Percentiles rank a stretch among this genome's conserved stretches.
phyloP scores from a whole-genome alignment of 2,113 vertebrate species.

The Ceyx margarethae region DNA sequence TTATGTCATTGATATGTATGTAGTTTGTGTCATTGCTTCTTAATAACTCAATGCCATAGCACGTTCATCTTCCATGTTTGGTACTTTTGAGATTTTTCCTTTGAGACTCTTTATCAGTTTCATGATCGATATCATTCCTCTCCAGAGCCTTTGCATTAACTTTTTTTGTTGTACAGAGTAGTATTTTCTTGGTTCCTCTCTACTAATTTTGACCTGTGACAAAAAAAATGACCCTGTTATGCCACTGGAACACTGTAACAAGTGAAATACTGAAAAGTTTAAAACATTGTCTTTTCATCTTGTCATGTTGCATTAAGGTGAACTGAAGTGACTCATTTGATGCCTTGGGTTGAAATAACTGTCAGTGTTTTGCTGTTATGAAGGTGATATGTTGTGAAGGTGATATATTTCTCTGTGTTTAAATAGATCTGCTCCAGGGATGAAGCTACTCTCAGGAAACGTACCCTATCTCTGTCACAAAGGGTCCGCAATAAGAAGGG shows the following conservation, averaged over 20 bases:
- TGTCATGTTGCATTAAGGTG: not conserved
- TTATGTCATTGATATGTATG: not conserved
- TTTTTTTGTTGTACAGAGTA: not conserved
- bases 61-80: not conserved
- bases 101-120: not conserved
- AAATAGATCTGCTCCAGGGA: slow-evolving; percentile 92
- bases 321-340: not conserved
- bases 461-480: slow-evolving; percentile 86
- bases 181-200: not conserved
- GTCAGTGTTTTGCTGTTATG: not conserved
- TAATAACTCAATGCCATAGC: not conserved
- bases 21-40: not conserved
- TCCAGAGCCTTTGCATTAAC: not conserved
- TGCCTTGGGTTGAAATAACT: not conserved
- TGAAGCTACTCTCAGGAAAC: slow-evolving; percentile 87
- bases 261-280: not conserved
- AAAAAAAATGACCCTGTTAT: not conserved
- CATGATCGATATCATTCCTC: not conserved
- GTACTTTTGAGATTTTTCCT: not conserved
- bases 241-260: not conserved
- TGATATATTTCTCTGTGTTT: not conserved
- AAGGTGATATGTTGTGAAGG: not conserved
- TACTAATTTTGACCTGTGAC: not conserved
- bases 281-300: not conserved
- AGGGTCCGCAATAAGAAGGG: slow-evolving; percentile 81